Conservation (phyloP, 2,888 invertebrate genomes). For the Bhutanitis thaidina region DNA sequence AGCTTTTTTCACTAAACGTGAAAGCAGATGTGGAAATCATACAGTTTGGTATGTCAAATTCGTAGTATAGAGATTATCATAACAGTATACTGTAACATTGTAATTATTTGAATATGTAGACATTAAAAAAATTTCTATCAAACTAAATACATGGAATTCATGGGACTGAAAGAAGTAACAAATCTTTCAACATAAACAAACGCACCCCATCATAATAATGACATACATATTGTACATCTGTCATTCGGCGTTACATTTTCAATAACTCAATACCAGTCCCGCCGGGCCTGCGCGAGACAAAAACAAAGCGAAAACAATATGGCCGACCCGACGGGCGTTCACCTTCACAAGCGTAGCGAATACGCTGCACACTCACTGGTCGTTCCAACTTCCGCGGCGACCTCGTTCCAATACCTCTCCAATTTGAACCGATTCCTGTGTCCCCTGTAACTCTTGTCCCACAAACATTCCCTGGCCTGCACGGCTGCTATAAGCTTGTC, state of each 20-base stretch:
- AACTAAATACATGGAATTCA: no score
- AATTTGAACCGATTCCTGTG: conserved; percentile 69
- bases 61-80: no score
- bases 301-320: conserved; percentile 26
- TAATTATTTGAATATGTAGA: no score
- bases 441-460: conserved; percentile 71
- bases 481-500: conserved; percentile 72
- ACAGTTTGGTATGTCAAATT: no score
- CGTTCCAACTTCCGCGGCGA: conserved; percentile 67
- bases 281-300: conserved; percentile 8
- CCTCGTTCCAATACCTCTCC: conserved; percentile 74
- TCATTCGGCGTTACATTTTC: neutral
- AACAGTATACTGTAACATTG: no score
- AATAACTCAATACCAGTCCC: neutral
- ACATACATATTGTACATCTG: no score
- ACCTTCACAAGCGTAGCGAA: conserved; percentile 34
- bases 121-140: no score
- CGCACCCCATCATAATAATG: neutral
- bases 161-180: no score
- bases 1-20: no score
- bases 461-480: conserved; percentile 68
- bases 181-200: neutral
- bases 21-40: no score
- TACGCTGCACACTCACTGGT: conserved; percentile 59
- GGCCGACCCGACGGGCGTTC: conserved; percentile 39